Evolutionary conservation across 2,113 vertebrate genomes (phyloP), one percentile per base, ranked within the genome.

Genomic region (Sphaerodactylus townsendi): DNA sequence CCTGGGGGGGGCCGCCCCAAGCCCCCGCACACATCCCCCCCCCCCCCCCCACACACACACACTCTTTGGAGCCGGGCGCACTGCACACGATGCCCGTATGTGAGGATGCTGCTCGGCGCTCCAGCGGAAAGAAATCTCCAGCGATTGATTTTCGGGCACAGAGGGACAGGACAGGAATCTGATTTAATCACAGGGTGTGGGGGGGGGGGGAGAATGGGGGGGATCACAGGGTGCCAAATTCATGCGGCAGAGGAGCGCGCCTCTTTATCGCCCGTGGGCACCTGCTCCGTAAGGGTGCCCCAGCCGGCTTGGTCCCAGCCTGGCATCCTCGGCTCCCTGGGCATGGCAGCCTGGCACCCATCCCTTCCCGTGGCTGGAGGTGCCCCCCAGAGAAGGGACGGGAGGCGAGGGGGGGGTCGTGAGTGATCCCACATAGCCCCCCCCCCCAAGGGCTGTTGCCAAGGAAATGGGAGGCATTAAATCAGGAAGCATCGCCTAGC

Each of bases 401-500:
- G 41, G 41, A 28, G 48, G 56, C 44, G 44, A 5, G 48, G 48
- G 41, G 4, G 4, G 2, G 1, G 35, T 35, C 13, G 17, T 7
- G 65, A 33, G 25, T 30, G 44, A 10, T 68, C 28, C n/a, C 48
- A 35, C 37, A 50, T 74, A 69, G 10, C n/a, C n/a, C n/a, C n/a
- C n/a, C n/a, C n/a, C n/a, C n/a, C 59, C 2, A 35, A 56, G 53
- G 37, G 71, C 62, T 35, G 78, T 81, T 86, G 84, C 46, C 72
- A 86, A 66, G 85, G 77, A 84, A 79, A 83, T 85, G 39, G 89
- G 41, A n/a, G n/a, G n/a, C n/a, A n/a, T 14, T n/a, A n/a, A 82
- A 86, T 48, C 68, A 70, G 39, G 78, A 50, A 37, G 80, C 85
- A 80, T 76, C 25, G 6, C 48, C 64, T 71, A 44, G 15, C 3